Evolutionary conservation across 2,797 vertebrate genomes (phyloP), one percentile per base, ranked within the genome.

Genomic region (Limosa lapponica): DNA sequence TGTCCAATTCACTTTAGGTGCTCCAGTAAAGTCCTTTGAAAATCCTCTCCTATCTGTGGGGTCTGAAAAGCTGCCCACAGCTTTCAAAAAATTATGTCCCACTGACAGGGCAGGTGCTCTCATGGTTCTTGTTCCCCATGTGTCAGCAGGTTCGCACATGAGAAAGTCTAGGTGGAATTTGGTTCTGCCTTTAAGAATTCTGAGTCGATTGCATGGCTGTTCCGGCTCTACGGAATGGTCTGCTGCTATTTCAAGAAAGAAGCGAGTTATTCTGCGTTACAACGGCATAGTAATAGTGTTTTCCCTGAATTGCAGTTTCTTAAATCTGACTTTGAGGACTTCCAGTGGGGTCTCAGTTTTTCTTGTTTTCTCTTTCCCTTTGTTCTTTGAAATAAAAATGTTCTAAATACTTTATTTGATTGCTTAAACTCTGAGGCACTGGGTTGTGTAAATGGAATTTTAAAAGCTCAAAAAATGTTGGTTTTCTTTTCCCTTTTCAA

Each of bases 231-330:
- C 69, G n/a, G 30, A 78, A 25, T 73, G 65, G 72, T 87, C 57
- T 86, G 57, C 70, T 69, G 87, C 64, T 93, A 18, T 15, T 91
- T 92, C 64, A 46, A 81, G 49, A 94, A 41, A 89, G 22, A 77
- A 73, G 43, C 71, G 61, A 84, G 74, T 89, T 59, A 57, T 83
- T 89, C 14, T 70, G 37, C 15, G n/a, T 36, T 49, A 54, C 27
- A 57, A 37, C 24, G 71, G 23, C 46, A 46, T 82, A 92, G 89
- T 87, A 24, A 48, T 48, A 91, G 36, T 71, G 48, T 10, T 70
- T 95, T 83, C 96, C 92, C 81, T 93, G 89, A 95, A 82, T 90
- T 93, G 52, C 66, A 92, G 55, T 74, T 72, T 94, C 82, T 95
- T 82, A 90, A 95, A 95, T 96, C 94, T 91, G 91, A 91, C 75